Evolutionary conservation across 2,888 invertebrate genomes (phyloP).

Genomic region (Eristalis intricaria): DNA sequence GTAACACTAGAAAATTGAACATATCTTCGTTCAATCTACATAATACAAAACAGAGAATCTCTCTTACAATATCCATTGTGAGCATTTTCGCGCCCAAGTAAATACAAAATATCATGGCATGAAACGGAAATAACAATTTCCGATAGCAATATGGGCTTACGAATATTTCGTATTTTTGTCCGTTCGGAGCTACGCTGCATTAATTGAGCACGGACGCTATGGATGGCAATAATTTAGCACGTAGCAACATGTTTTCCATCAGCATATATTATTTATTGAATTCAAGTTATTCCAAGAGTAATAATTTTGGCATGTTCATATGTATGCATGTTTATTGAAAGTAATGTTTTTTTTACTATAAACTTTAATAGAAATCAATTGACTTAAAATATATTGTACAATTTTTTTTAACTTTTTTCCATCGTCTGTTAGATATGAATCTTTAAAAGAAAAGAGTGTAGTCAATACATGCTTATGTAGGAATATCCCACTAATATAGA

Average conservation of each 20-base stretch:
- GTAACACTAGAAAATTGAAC: too few species aligned
- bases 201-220: slow-evolving; percentile 42
- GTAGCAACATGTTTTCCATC: slow-evolving; percentile 17
- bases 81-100: slow-evolving; percentile 6
- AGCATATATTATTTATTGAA: not conserved
- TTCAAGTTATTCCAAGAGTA: not conserved
- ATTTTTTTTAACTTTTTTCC: too few species aligned
- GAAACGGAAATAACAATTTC: slow-evolving; percentile 62
- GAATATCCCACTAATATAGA: too few species aligned
- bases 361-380: too few species aligned
- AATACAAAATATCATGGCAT: slow-evolving; percentile 34
- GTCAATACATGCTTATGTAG: too few species aligned
- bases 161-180: slow-evolving; percentile 39
- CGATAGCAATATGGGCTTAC: slow-evolving; percentile 49
- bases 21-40: not conserved
- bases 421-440: too few species aligned
- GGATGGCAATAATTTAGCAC: slow-evolving; percentile 37
- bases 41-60: not conserved
- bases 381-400: too few species aligned
- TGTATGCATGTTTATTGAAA: too few species aligned
- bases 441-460: too few species aligned
- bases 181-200: slow-evolving; percentile 46
- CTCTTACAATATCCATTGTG: not conserved
- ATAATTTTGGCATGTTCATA: not conserved
- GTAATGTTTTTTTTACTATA: too few species aligned